Conservation (phyloP, 2,797 vertebrate genomes). For the Phyllotis vaccarum region DNA sequence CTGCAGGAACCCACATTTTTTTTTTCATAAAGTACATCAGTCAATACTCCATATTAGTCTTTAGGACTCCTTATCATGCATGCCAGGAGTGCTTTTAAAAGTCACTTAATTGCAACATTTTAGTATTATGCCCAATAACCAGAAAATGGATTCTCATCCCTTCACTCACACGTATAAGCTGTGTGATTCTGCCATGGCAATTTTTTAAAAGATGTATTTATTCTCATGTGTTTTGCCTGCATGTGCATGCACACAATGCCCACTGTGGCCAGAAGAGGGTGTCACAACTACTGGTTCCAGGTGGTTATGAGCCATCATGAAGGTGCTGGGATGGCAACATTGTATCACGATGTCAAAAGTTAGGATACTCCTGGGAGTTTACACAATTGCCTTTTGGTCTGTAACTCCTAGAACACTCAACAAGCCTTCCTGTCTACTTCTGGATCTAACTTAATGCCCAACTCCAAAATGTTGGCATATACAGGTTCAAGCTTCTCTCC, state of each 20-base stretch:
- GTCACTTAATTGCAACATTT: not conserved
- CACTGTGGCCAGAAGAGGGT: not conserved
- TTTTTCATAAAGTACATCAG: not conserved
- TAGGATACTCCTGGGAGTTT: not conserved
- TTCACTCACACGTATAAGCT: not conserved
- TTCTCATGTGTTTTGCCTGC: not conserved
- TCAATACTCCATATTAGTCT: not conserved
- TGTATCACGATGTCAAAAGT: not conserved
- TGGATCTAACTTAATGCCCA: not conserved
- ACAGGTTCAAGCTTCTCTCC: not conserved
- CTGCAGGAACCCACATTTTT: not conserved
- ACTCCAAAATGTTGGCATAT: not conserved
- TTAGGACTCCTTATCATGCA: not conserved
- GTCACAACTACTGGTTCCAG: not conserved
- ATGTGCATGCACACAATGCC: too few species aligned
- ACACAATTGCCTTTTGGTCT: not conserved
- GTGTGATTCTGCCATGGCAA: not conserved
- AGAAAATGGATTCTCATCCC: not conserved
- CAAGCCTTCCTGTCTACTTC: not conserved
- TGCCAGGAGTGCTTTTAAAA: not conserved
- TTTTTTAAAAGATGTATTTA: not conserved
- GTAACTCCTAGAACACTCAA: not conserved
- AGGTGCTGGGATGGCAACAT: not conserved
- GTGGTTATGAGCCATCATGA: not conserved
- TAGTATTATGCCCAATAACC: not conserved